A percentile compares a stretch with the other conserved stretches of the same genome.
phyloP scores from a whole-genome alignment of 2,888 invertebrate genomes.

The Tenthredo mesomela region DNA sequence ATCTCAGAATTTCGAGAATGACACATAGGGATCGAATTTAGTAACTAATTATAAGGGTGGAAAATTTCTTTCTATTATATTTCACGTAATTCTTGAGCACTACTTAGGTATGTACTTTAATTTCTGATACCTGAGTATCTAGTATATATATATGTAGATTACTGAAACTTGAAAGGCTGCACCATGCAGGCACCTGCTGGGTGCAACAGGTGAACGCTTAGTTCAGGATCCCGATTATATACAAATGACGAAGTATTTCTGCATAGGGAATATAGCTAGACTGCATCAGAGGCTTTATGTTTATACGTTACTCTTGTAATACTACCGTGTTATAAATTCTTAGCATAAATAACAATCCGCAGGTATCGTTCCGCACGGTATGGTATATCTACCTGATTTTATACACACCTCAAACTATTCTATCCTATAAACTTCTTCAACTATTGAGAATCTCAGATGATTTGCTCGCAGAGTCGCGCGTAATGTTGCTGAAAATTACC shows the following conservation, averaged over 20 bases:
- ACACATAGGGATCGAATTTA: neutral
- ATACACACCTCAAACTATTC: slow-evolving; percentile 11
- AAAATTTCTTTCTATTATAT: neutral
- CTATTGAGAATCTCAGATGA: slow-evolving; percentile 15
- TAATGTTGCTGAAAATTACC: slow-evolving; percentile 46
- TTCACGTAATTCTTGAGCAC: neutral
- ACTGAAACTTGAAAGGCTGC: neutral
- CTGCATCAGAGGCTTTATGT: neutral
- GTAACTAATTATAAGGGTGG: neutral
- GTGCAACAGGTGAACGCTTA: neutral
- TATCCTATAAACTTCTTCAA: slow-evolving; percentile 14
- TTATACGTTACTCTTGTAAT: neutral
- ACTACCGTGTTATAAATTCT: neutral
- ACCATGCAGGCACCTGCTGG: neutral
- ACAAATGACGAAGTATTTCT: neutral
- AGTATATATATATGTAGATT: neutral
- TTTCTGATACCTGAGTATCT: neutral
- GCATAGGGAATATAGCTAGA: neutral
- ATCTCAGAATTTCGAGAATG: neutral
- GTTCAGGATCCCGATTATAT: neutral
- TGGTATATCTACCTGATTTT: neutral
- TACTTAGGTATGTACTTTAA: neutral
- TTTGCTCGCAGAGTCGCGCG: slow-evolving; percentile 31
- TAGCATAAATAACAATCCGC: neutral
- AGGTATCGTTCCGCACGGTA: slow-evolving; percentile 32